phyloP scores from a whole-genome alignment of 23 tunicate genomes.

The Aplidium turbinatum region DNA sequence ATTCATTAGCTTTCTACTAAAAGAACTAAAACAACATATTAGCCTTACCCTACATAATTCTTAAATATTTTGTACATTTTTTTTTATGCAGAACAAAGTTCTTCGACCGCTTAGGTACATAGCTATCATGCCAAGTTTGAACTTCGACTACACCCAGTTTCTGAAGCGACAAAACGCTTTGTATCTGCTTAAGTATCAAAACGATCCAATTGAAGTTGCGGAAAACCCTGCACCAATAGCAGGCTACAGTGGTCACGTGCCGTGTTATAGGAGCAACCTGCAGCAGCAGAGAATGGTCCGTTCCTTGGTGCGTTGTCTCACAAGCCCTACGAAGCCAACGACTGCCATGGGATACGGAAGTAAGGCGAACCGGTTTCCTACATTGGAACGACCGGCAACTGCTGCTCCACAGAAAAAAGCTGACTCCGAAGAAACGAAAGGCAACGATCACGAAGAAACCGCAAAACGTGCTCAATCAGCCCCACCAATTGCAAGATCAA shows the following conservation, averaged over 20 bases:
- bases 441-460: not conserved
- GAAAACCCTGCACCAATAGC: slow-evolving; percentile 64
- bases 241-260: slow-evolving; percentile 80
- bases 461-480: slow-evolving; percentile 49
- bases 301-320: slow-evolving; percentile 67
- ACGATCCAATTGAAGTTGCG: slow-evolving; percentile 67
- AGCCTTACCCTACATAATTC: too few relatives aligned
- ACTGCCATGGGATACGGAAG: slow-evolving; percentile 63
- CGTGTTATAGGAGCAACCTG: slow-evolving; percentile 64
- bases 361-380: slow-evolving; percentile 11
- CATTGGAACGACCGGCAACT: slow-evolving; percentile 5
- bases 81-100: too few relatives aligned
- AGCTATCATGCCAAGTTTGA: slow-evolving; percentile 86
- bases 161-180: slow-evolving; percentile 69
- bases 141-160: slow-evolving; percentile 85
- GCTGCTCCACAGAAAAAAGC: not conserved
- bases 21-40: too few relatives aligned
- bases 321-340: slow-evolving; percentile 84
- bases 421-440: not conserved
- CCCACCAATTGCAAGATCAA: slow-evolving; percentile 41
- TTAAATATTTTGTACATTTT: too few relatives aligned
- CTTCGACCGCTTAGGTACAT: too few relatives aligned
- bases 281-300: slow-evolving; percentile 76
- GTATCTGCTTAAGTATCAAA: slow-evolving; percentile 74
- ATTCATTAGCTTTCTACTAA: too few relatives aligned